Base-by-base conservation (phyloP, 1,140 invertebrate species). In the Caligus rogercresseyi region DNA sequence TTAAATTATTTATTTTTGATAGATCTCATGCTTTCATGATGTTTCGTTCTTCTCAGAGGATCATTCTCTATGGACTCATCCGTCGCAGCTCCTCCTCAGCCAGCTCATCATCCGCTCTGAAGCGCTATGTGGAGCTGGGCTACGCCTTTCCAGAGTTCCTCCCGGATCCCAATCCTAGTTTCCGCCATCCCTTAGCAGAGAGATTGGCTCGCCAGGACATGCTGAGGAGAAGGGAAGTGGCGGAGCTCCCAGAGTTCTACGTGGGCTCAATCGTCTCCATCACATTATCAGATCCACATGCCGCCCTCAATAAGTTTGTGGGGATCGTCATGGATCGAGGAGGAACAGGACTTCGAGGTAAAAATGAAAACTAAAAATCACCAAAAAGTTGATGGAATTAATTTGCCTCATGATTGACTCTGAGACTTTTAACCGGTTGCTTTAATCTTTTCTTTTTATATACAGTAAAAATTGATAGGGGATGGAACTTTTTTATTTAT, bases 71-170 rank as follows among this genome's bases (percentile, higher is more conserved):
- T 43, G n/a, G 31, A 11, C n/a, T 43, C 7, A 43, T 11, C 7
- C 31, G 31, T n/a, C n/a, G 7, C n/a, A 11, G 31, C n/a, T 43
- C 31, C 7, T 43, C 31, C 7, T 11, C 31, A 43, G n/a, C 31
- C 7, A n/a, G 7, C 7, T 43, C 31, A 43, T 11, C 31, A 43
- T 11, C 31, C 7, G 31, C 31, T 11, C 31, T 43, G 7, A 43
- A 43, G 53, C 4, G 21, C 4, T 20, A 51, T 2, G 20, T 52
- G 1, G 52, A 56, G 57, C 56, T 16, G 53, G 80, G 91, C 69
- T 83, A 83, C 72, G 75, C 85, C 25, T 97, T 93, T 75, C 90
- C 89, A 3, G 94, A 98, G 76, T 97, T 98, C 78, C 72, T 98
- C 54, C 92, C 92, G 1, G 83, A 89, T 73, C 87, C 89, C 0